A percentile compares a stretch with the other conserved stretches of the same genome.
Conservation (phyloP, 2,797 vertebrate genomes). For the Rhabdomys pumilio region DNA sequence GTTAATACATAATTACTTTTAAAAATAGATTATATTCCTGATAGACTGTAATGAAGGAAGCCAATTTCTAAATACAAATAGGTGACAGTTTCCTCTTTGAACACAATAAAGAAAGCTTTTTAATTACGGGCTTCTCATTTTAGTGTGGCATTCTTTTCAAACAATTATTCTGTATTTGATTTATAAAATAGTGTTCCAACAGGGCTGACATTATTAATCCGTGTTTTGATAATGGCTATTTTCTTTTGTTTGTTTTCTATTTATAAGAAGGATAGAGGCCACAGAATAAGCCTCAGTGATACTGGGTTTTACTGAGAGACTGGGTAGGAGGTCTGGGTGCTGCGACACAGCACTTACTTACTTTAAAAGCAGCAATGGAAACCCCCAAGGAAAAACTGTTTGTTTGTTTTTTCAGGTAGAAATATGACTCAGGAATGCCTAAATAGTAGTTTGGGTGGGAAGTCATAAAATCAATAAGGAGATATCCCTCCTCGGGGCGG, state of each 20-base stretch:
- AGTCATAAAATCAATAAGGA: not conserved
- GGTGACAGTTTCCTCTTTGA: conserved; percentile 53
- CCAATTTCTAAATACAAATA: conserved; percentile 57
- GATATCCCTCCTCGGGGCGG: not conserved
- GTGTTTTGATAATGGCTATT: conserved; percentile 52
- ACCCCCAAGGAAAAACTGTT: not conserved
- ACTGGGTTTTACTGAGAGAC: not conserved
- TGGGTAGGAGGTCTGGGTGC: not conserved
- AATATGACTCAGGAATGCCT: not conserved
- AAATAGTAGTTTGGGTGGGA: not conserved
- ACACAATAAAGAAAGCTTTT: conserved; percentile 15
- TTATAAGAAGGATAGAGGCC: not conserved
- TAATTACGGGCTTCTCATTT: conserved; percentile 59
- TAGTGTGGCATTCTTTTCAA: conserved; percentile 60
- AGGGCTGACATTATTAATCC: conserved; percentile 45
- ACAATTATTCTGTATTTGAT: conserved; percentile 71
- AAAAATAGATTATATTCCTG: conserved; percentile 50
- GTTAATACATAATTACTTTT: conserved; percentile 39
- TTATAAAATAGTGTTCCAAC: conserved; percentile 53
- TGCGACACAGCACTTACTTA: not conserved
- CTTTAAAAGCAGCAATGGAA: not conserved
- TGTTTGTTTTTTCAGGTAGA: not conserved
- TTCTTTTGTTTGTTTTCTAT: conserved; percentile 33
- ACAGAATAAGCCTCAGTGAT: not conserved
- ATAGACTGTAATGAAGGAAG: conserved; percentile 50